Conservation (phyloP, 2,113 vertebrate genomes). For the Equus quagga region DNA sequence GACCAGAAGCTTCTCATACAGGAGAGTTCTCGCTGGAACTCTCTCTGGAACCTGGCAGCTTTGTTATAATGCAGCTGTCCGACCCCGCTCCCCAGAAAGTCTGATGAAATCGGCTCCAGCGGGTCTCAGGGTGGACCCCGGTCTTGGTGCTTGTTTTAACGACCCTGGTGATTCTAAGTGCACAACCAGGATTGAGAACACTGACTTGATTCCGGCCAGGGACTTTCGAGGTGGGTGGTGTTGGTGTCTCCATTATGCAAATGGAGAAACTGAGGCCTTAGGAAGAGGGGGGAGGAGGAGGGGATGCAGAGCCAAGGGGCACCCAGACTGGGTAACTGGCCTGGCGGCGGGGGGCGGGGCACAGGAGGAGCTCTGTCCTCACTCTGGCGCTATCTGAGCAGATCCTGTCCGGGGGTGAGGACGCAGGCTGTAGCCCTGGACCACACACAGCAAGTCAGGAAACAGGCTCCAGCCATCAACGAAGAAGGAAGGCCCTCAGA, state of each 20-base stretch:
- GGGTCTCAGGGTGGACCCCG: neutral
- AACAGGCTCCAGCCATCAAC: neutral
- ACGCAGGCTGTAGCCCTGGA: neutral
- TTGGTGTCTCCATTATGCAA: neutral
- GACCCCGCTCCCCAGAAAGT: neutral
- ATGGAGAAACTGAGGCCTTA: neutral
- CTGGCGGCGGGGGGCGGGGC: neutral
- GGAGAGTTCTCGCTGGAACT: too few species aligned
- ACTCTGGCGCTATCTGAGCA: neutral
- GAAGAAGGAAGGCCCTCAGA: neutral
- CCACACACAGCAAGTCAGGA: neutral
- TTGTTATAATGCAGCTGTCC: neutral
- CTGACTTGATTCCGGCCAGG: neutral
- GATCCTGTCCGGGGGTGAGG: neutral
- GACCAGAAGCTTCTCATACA: neutral
- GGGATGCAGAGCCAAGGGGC: neutral
- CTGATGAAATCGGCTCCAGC: neutral
- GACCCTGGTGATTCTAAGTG: neutral
- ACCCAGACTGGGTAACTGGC: too few species aligned
- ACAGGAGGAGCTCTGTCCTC: rapidly evolving
- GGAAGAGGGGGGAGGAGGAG: neutral
- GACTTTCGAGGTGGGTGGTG: neutral
- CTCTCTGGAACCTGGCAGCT: neutral
- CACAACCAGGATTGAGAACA: neutral
- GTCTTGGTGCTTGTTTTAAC: neutral